phyloP scores from a whole-genome alignment of 2,888 invertebrate genomes.

The Polydesmus complanatus region DNA sequence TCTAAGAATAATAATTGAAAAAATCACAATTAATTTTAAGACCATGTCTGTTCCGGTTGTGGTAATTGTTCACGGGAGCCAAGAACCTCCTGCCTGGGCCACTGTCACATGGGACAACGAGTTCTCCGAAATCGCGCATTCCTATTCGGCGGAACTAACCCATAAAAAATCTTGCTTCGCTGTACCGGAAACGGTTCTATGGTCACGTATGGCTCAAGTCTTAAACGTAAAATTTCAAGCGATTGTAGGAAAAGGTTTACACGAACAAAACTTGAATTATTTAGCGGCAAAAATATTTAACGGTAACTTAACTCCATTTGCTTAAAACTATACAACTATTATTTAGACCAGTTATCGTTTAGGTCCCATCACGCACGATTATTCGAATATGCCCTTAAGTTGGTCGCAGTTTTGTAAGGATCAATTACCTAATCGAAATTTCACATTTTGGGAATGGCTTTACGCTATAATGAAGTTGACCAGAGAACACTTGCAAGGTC shows the following conservation, averaged over 20 bases:
- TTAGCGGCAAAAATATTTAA: slow-evolving; percentile 81
- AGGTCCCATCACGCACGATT: slow-evolving; percentile 23
- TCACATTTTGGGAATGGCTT: slow-evolving; percentile 99
- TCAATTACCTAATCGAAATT: slow-evolving; percentile 74
- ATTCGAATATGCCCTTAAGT: slow-evolving; percentile 39
- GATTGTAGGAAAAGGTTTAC: slow-evolving; percentile 71
- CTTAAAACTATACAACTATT: neutral
- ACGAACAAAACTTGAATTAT: slow-evolving; percentile 76
- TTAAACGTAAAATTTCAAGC: slow-evolving; percentile 81
- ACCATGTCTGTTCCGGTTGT: slow-evolving; percentile 94
- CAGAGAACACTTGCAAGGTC: slow-evolving; percentile 75
- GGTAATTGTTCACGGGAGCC: slow-evolving; percentile 97
- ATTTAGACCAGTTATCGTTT: neutral
- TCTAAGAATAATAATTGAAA: slow-evolving; percentile 30
- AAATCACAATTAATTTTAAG: neutral
- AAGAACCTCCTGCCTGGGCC: slow-evolving; percentile 98
- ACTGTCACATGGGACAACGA: slow-evolving; percentile 99
- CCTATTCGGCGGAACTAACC: slow-evolving; percentile 13
- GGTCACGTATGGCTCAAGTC: slow-evolving; percentile 78
- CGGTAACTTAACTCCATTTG: slow-evolving; percentile 21
- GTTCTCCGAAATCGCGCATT: slow-evolving; percentile 67
- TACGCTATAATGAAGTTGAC: slow-evolving; percentile 95
- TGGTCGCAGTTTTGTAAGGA: slow-evolving; percentile 93
- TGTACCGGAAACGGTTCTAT: slow-evolving; percentile 80
- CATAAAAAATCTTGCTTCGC: slow-evolving; percentile 72